Base-by-base conservation (phyloP, 1,140 invertebrate genomes). In the Formica exsecta region DNA sequence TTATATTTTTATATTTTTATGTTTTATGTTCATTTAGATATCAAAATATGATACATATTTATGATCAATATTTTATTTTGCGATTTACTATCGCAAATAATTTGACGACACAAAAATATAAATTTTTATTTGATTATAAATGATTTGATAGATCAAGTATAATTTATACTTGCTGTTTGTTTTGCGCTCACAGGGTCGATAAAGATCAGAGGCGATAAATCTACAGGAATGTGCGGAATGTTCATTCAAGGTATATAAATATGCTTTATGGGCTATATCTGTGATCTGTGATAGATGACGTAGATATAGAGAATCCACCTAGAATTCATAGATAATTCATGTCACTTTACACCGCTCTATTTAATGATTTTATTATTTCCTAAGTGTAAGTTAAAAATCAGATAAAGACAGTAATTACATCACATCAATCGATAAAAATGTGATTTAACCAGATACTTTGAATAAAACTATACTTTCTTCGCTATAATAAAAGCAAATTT, bases 241-340 rank as follows among this genome's bases (percentile, higher is more conserved):
- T 83, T 83, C 79, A 83, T 83, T 83, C 79, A 83, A 83, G 79
- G 79, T 83, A 83, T 74, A 83, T 83, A 73, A 83, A 83, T 83
- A 83, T 83, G 68, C 79, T 83, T 74, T 83, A 73, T 83, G 54
- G 38, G 54, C 68, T 83, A 83, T 74, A 83, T 74, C 79, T 83
- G 79, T 81, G 66, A 81, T 81, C 66, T 81, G 68, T 74, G 68
- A 83, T 83, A 83, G 79, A 83, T 83, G 62, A 83, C 5, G 79
- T 83, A 83, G 79, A 83, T 83, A 83, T 83, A 83, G 79, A 83
- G 79, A 83, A 83, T 48, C 54, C 68, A 83, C 57, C 38, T 83
- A 83, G 79, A 81, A 81, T 54, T 81, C 79, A 74, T 83, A 83
- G 79, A 83, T 81, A 83, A 74, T 74, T 41, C 68, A 83, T 74